Evolutionary conservation across 1,140 invertebrate species (phyloP), one percentile per base, ranked within the genome.

Genomic region (Cydia fagiglandana): DNA sequence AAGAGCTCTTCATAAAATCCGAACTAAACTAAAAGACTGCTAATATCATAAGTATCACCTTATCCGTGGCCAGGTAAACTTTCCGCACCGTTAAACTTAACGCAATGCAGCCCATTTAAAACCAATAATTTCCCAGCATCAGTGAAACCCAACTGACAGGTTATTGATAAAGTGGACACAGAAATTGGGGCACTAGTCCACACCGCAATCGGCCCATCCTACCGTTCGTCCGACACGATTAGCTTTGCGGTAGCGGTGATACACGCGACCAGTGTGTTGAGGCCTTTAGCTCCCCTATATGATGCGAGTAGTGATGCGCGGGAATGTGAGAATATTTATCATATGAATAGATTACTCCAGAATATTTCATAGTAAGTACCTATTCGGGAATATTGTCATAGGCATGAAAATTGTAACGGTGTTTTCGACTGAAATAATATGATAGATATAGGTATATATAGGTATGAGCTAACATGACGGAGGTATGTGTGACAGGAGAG

Each of bases 111-210:
- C 7, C 56, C 2, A 24, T 61, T 61, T 61, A 24, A 24, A 61
- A 61, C 20, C 56, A 61, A 53, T 53, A 53, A 53, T 53, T n/a
- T 53, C 50, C 50, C 50, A 53, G 15, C 20, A 61, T 24, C 56
- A 24, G 47, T 50, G 47, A 50, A 50, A 56, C 53, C 9, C 56
- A 61, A 61, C 53, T 17, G 53, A 61, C 56, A 61, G 56, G 56
- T 61, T 61, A 61, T 9, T 61, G 56, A 61, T 61, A 61, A 61
- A 61, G 56, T 61, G 56, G 56, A 61, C 20, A 61, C 56, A 20
- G 56, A 61, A 61, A 61, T 61, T 61, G 10, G 56, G 56, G 17
- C 56, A 61, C 17, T 24, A 61, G 56, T 61, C 15, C 56, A 24
- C 56, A 61, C 56, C 56, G 56, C 56, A 61, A 61, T 20, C 50